Evolutionary conservation across 2,113 vertebrate genomes (phyloP).

Genomic region (Eulacestoma nigropectus): DNA sequence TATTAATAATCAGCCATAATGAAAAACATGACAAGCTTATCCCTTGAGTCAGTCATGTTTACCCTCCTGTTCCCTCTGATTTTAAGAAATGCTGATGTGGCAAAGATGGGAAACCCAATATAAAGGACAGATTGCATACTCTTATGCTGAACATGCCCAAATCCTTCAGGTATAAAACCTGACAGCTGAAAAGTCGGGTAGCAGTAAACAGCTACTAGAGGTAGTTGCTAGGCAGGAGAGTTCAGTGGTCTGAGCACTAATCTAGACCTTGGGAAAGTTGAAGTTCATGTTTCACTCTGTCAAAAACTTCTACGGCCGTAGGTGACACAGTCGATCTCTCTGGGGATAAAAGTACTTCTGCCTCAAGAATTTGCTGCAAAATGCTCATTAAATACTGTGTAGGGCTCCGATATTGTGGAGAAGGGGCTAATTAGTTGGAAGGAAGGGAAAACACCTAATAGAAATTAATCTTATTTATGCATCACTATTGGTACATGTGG

Average conservation of each 20-base stretch:
- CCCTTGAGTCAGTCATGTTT: neutral
- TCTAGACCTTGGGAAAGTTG: neutral
- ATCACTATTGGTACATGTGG: neutral
- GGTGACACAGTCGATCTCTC: neutral
- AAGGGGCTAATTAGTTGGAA: slow-evolving; percentile 19
- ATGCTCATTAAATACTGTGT: neutral
- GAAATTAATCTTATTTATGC: slow-evolving; percentile 47
- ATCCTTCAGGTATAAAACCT: neutral
- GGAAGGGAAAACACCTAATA: neutral
- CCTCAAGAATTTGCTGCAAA: neutral
- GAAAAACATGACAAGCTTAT: neutral
- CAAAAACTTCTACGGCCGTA: neutral
- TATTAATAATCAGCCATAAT: neutral
- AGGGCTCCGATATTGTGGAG: neutral
- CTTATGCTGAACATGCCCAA: neutral
- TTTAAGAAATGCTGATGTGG: neutral
- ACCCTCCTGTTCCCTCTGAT: neutral
- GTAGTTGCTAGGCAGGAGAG: neutral
- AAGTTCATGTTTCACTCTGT: neutral
- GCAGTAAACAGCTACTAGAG: neutral
- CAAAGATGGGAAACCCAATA: neutral
- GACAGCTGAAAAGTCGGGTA: neutral
- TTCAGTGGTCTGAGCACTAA: neutral
- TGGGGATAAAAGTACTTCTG: neutral
- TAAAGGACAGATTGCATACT: neutral